These are phyloP conservation scores for Falco novaeseelandiae DNA, from an alignment of 2,797 vertebrate genomes.

Conservation along the genomic window DNA sequence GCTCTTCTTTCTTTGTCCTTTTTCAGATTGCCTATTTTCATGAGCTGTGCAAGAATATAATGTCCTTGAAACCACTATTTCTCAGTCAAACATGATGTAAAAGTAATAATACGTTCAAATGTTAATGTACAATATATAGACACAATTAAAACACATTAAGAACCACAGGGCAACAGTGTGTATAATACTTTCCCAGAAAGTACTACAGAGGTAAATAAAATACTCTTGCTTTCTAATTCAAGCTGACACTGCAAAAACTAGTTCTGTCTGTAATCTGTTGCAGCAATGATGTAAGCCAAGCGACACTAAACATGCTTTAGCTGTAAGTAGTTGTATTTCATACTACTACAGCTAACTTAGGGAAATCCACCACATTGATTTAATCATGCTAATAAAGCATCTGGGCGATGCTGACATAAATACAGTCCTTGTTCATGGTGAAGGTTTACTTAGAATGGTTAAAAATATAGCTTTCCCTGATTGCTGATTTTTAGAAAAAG, in stretches of 20 bases:
- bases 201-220: neutral
- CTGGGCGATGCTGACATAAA: neutral
- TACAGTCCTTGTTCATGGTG: neutral
- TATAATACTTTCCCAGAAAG: neutral
- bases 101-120: neutral
- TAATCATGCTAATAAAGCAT: neutral
- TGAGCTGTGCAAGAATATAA: neutral
- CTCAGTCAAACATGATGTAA: neutral
- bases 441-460: neutral
- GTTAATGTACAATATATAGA: neutral
- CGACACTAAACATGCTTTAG: neutral
- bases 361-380: neutral
- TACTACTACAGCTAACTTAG: neutral
- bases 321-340: neutral
- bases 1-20: neutral
- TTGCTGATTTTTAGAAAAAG: neutral
- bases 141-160: neutral
- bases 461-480: neutral
- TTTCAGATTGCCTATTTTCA: neutral
- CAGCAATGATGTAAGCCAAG: neutral
- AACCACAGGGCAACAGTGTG: neutral
- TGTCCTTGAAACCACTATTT: neutral
- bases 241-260: neutral
- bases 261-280: neutral
- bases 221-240: neutral